Evolutionary conservation across 2,113 vertebrate species (phyloP).

Genomic region (Sigmodon hispidus): DNA sequence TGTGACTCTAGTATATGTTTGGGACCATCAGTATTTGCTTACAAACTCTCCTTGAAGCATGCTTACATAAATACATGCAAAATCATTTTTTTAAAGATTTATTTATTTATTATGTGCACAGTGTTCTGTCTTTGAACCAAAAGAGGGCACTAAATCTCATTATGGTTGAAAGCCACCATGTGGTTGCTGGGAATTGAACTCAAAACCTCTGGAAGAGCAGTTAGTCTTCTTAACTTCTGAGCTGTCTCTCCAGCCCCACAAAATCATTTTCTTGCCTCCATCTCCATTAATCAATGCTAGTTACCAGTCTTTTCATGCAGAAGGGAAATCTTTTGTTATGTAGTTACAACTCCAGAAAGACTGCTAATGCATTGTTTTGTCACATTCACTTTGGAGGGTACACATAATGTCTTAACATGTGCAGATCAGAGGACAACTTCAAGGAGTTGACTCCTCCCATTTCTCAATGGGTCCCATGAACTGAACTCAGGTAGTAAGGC

Average conservation of each 20-base stretch:
- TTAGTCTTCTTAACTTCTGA: too few relatives aligned
- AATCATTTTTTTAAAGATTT: conserved; percentile 42
- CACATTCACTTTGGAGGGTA: not conserved
- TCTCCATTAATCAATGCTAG: not conserved
- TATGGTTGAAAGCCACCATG: too few relatives aligned
- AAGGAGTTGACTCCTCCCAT: not conserved
- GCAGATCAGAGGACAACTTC: not conserved
- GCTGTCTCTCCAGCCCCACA: too few relatives aligned
- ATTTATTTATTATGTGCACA: too few relatives aligned
- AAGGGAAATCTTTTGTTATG: not conserved
- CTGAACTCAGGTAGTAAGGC: not conserved
- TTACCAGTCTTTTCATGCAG: not conserved
- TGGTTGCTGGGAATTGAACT: too few relatives aligned
- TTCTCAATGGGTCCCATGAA: not conserved
- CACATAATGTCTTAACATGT: too few relatives aligned
- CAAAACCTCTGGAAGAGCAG: too few relatives aligned
- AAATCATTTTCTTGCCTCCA: conserved; percentile 21
- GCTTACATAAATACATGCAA: not conserved
- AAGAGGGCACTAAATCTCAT: too few relatives aligned
- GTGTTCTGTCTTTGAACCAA: too few relatives aligned
- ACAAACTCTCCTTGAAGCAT: not conserved
- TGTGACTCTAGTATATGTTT: not conserved
- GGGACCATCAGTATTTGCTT: not conserved
- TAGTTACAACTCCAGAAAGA: not conserved
- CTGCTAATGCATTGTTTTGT: not conserved